A percentile compares a stretch with the other conserved stretches of the same genome.
Evolutionary conservation across 2,797 vertebrate genomes (phyloP).

Genomic region (Amblyraja radiata): DNA sequence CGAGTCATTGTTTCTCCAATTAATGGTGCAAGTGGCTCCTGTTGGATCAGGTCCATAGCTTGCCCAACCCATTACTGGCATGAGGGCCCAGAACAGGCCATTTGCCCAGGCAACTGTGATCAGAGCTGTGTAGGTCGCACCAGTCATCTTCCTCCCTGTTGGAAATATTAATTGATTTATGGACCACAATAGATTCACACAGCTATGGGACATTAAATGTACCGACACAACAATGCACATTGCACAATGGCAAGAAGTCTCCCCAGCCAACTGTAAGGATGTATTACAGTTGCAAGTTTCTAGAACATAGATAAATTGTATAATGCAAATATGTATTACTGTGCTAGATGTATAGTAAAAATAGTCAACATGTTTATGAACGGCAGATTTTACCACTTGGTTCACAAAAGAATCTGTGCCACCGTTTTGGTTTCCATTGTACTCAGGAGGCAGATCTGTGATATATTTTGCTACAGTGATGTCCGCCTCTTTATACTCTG

Average conservation of each 20-base stretch:
- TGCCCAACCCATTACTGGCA: slow-evolving; percentile 86
- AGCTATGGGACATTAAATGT: not conserved
- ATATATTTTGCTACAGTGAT: not conserved
- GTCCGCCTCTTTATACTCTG: no score
- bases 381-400: not conserved
- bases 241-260: not conserved
- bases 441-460: not conserved
- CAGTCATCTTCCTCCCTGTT: slow-evolving; percentile 78
- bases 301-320: not conserved
- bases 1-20: slow-evolving; percentile 85
- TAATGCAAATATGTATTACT: not conserved
- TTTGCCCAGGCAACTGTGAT: slow-evolving; percentile 87
- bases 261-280: not conserved
- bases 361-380: not conserved
- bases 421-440: not conserved
- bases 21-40: slow-evolving; percentile 89
- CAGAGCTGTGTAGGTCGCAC: slow-evolving; percentile 67
- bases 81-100: slow-evolving; percentile 84
- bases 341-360: not conserved
- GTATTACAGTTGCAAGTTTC: not conserved
- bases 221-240: not conserved
- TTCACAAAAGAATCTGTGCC: not conserved
- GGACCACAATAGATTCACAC: not conserved
- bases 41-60: slow-evolving; percentile 89
- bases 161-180: not conserved